Conservation (phyloP, 1,140 invertebrate species). For the Nasonia vitripennis region DNA sequence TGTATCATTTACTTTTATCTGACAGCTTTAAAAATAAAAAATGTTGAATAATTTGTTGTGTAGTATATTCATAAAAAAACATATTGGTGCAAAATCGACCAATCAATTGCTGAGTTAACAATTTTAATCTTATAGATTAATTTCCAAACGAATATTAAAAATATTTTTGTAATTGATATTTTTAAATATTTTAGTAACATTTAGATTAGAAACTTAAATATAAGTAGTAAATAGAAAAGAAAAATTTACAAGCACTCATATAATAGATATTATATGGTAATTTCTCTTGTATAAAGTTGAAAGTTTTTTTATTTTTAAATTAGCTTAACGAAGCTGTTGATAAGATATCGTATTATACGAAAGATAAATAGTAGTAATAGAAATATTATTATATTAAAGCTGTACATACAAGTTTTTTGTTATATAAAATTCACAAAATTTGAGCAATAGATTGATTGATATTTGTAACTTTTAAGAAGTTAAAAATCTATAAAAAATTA, state of each 20-base stretch:
- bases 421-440: neutral
- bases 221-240: neutral
- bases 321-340: neutral
- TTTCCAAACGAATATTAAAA: too few species aligned
- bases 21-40: too few species aligned
- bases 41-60: too few species aligned
- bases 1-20: too few species aligned
- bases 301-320: neutral
- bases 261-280: too few species aligned
- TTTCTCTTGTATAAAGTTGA: neutral
- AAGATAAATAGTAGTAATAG: neutral
- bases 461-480: neutral
- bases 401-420: neutral
- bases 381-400: neutral
- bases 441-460: neutral
- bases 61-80: too few species aligned
- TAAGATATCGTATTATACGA: neutral
- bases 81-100: too few species aligned
- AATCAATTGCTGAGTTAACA: too few species aligned
- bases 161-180: neutral
- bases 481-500: neutral
- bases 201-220: neutral
- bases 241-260: too few species aligned
- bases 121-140: too few species aligned
- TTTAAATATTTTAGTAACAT: neutral